Evolutionary conservation across 2,113 vertebrate species (phyloP), one percentile per base, ranked within the genome.

Genomic region (Lepisosteus oculatus): DNA sequence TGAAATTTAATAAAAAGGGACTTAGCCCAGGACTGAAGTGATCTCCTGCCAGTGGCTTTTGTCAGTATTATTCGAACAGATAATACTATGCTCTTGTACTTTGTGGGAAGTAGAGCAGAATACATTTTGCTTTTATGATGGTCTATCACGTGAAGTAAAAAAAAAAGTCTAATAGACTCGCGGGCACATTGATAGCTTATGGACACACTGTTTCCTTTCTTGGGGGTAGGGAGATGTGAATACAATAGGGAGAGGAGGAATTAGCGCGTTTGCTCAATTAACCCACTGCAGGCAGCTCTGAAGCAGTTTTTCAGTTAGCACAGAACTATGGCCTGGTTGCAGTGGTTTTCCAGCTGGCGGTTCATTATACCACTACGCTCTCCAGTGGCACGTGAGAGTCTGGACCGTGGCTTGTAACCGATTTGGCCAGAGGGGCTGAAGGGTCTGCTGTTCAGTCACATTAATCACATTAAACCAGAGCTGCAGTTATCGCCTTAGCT

Each of bases 291-390:
- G 47, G 29, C 56, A 69, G 59, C 70, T 65, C 61, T 45, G 17
- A 70, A 56, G 62, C 61, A 44, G 14, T 55, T 59, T 55, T 72
- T 29, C 69, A 80, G 61, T 57, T 71, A 61, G 73, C 41, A 72
- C 68, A 70, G 70, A 65, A 72, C 51, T 57, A 5, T 74, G 80
- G 42, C 77, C 75, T 78, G 68, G 63, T 77, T 73, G 77, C 75
- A 77, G 81, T 72, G 61, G 73, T 71, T 72, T 74, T 83, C 85
- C 84, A 86, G 77, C 72, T 67, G 72, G 72, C 75, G 83, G 81
- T 77, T 87, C 81, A 85, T 86, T 77, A 78, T 85, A 81, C 86
- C 81, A 83, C 67, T 79, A 61, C 61, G 73, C 75, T 44, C n/a
- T 72, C 76, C 17, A 61, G 61, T 62, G 2, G 70, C 85, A 86